Evolutionary conservation across 2,888 invertebrate genomes (phyloP).

Genomic region (Elegia similella): DNA sequence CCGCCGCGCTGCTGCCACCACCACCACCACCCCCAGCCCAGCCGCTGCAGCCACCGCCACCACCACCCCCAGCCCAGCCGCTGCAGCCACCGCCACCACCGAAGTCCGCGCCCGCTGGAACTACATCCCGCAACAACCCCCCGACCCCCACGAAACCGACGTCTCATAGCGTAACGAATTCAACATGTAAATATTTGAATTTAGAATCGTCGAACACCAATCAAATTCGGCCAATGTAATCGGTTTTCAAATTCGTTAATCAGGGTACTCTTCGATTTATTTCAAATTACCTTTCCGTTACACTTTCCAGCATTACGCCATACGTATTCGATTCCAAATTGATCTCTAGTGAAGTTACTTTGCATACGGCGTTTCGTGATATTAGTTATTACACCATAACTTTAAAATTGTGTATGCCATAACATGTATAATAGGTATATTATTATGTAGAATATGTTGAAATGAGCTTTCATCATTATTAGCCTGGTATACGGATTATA

Average conservation of each 20-base stretch:
- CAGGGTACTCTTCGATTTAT: slow-evolving; percentile 27
- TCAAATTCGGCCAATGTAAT: slow-evolving; percentile 24
- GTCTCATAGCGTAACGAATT: slow-evolving; percentile 51
- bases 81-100: slow-evolving; percentile 34
- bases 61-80: slow-evolving; percentile 31
- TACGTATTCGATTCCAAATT: slow-evolving; percentile 27
- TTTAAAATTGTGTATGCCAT: slow-evolving; percentile 56
- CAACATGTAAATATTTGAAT: slow-evolving; percentile 24
- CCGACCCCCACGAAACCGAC: slow-evolving; percentile 69
- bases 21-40: slow-evolving; percentile 30
- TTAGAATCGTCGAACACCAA: slow-evolving; percentile 23
- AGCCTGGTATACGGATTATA: slow-evolving; percentile 69
- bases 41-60: slow-evolving; percentile 33
- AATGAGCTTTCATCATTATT: slow-evolving; percentile 76
- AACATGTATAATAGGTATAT: slow-evolving; percentile 38
- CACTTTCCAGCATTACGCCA: slow-evolving; percentile 6
- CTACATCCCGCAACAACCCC: slow-evolving; percentile 76
- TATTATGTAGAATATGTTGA: slow-evolving; percentile 68
- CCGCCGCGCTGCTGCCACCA: slow-evolving; percentile 55
- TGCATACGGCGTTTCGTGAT: slow-evolving; percentile 57
- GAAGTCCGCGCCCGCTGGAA: slow-evolving; percentile 76
- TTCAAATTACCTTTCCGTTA: neutral
- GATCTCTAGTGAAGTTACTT: slow-evolving; percentile 53
- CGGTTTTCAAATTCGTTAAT: slow-evolving; percentile 23
- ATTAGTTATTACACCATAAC: slow-evolving; percentile 45